Evolutionary conservation across 1,140 invertebrate genomes (phyloP), one percentile per base, ranked within the genome.

Genomic region (Panagrolaimus sp.): DNA sequence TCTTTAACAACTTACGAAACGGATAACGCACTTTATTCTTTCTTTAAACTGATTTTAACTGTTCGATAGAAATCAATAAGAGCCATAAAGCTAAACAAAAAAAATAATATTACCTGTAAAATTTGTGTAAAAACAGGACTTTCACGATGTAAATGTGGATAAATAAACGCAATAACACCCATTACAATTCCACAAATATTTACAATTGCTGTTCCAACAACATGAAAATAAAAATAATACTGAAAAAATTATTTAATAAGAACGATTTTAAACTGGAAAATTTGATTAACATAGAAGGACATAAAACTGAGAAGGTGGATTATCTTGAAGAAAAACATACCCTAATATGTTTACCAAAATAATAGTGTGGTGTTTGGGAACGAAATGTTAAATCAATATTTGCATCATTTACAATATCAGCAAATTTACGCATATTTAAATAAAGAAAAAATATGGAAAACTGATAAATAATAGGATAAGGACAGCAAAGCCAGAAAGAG

Each of bases 131-230:
- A 57, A 16, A 57, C 27, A 20, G 51, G 51, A 57, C 51, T 57
- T 57, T 57, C 51, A 25, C 51, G 51, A 57, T 57, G 51, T 11
- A 57, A 25, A 23, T 57, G 20, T 13, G 51, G 51, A 57, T 57
- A 57, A 11, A 57, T 11, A 25, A 57, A 25, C n/a, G 51, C 51
- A 25, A 57, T 57, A 2, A 27, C 27, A n/a, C 51, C 51, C 11
- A 13, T 11, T 11, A 27, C 27, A 20, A 57, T 57, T 20, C 51
- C 51, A 23, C 20, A 11, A 3, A 57, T 57, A 20, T 57, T 57
- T 11, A 57, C 51, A 13, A 57, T 16, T 9, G 13, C 27, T 16
- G 51, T 57, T 11, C 13, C 20, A 20, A 57, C 20, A 20, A 57
- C 51, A 20, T 57, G 51, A 16, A 57, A 57, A 27, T 57, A 57